Base-by-base conservation (phyloP, 1,140 invertebrate species). In the Sitodiplosis mosellana region DNA sequence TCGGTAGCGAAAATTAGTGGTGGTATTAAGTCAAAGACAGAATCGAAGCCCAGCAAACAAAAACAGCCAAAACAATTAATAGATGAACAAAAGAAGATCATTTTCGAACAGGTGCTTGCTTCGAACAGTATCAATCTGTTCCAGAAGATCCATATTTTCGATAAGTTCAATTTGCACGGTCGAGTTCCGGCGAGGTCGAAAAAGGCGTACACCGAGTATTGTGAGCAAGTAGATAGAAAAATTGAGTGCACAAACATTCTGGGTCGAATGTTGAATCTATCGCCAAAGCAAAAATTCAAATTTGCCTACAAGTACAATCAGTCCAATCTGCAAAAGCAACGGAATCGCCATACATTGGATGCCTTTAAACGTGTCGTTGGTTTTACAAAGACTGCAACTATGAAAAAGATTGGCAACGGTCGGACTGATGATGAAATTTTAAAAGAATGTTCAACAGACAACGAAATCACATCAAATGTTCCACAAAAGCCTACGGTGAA, bases 401-500 rank as follows among this genome's bases (percentile, higher is more conserved):
- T 5, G 10, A 27, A 27, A 27, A 27, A 3, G 4, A 10, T 27
- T 5, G 3, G 4, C 3, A 27, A 27, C 27, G 27, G 27, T 27
- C 4, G 3, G 27, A 27, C 27, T 27, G 27, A 27, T 27, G 27
- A 27, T 27, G 4, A 27, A 27, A 27, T 27, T 27, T 5, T 27
- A n/a, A 4, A 45, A 45, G 22, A 34, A 33, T 10, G 17, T 22
- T 20, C 22, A 27, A 27, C 22, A 14, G 15, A 20, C 5, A 18
- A 15, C 18, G n/a, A 45, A 33, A 18, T 33, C 22, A n/a, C 3
- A 18, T 15, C 14, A n/a, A n/a, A 4, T 27, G 3, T 19, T 42
- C 55, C 59, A 50, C 48, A 64, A 1, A 55, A 58, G 18, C 54
- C 54, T n/a, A 51, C 56, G 33, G 58, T 62, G 22, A 48, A 61